Conservation (phyloP, 2,797 vertebrate species). For the Poliocrania exsul region DNA sequence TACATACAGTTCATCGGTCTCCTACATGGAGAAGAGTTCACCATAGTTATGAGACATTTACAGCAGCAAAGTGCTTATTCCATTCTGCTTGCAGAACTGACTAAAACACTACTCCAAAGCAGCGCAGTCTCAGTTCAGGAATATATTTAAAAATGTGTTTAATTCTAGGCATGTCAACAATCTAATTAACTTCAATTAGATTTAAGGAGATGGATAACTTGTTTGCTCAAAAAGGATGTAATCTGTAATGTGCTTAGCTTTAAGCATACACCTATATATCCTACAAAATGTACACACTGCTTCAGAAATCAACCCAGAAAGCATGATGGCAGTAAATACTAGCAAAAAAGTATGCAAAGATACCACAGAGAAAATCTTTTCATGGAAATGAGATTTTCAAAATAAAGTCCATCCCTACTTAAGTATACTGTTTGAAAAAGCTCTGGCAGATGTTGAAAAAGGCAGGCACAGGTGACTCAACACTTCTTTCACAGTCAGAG, state of each 20-base stretch:
- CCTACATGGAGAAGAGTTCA: neutral
- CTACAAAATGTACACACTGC: neutral
- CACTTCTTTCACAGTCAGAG: neutral
- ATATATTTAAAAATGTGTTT: neutral
- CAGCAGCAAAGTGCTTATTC: neutral
- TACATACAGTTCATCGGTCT: neutral
- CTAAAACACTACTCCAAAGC: neutral
- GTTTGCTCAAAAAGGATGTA: neutral
- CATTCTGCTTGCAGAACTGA: neutral
- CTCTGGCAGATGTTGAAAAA: neutral
- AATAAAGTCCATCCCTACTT: neutral
- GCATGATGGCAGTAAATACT: neutral
- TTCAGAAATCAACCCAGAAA: neutral
- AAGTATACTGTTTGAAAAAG: neutral
- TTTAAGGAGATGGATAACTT: neutral
- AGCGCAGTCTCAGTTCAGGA: neutral
- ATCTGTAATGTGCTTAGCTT: neutral
- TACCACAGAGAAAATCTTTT: neutral
- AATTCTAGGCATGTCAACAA: neutral
- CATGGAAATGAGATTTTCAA: neutral
- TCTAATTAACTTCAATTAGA: neutral
- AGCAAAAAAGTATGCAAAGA: neutral
- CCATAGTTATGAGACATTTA: neutral
- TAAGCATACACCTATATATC: neutral
- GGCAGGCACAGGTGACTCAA: neutral